Evolutionary conservation across 2,113 vertebrate species (phyloP), one percentile per base, ranked within the genome.

Genomic region (Tor tambroides): DNA sequence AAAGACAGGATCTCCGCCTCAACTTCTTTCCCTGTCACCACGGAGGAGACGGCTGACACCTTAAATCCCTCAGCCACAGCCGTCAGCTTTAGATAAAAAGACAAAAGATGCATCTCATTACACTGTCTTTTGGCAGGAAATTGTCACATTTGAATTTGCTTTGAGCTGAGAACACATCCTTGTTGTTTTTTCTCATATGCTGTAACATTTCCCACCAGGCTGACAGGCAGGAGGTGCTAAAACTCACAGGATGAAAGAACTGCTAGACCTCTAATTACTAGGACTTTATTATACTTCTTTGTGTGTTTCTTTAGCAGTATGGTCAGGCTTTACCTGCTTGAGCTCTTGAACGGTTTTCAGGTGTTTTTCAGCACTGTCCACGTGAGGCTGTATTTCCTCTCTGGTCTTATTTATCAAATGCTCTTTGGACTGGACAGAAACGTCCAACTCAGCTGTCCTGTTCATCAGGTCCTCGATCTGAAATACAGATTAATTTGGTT

Each of bases 11-110:
- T 89, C 38, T 96, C 91, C 0, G 91, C 93, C 80, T 97, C 92
- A 0, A 93, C 92, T 2, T 93, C 91, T 74, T 96, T 96, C 46
- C 95, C 96, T 1, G 2, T 89, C 9, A 94, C 93, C 54, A 97
- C 80, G 0, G 97, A 95, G 0, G 65, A 93, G 86, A 94, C 87
- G 28, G 96, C 95, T 7, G 0, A 4, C 79, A 78, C 84, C 14
- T 85, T 95, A 84, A 95, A 91, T 21, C 91, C 90, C 19, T 92
- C 85, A 86, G 91, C 90, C 23, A n/a, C 87, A 15, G 89, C 92
- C 74, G 1, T 87, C 76, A 98, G 91, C 95, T 96, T 85, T n/a
- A 89, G 15, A 81, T 21, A 86, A 81, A 41, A 30, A 80, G 10
- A 76, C 41, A 81, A 76, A 86, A 75, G 5, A 85, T 35, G 81